A percentile compares a stretch with the other conserved stretches of the same genome.
phyloP scores from a whole-genome alignment of 2,797 vertebrate genomes.

The Chromis chromis region DNA sequence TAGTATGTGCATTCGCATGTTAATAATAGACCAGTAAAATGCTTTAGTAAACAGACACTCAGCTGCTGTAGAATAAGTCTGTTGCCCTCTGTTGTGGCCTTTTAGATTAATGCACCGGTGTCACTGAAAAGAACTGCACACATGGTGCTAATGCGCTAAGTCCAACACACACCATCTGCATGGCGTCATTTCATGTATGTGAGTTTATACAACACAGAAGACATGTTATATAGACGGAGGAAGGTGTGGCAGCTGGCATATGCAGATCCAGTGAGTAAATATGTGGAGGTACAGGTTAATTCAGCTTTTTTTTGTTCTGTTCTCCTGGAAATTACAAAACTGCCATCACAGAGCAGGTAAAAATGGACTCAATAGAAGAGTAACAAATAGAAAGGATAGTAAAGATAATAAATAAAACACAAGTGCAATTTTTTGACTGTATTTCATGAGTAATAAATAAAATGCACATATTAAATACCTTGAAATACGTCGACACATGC shows the following conservation, averaged over 20 bases:
- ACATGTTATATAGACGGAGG: neutral
- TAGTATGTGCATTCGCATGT: neutral
- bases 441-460: constrained; percentile 13
- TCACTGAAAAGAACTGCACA: neutral
- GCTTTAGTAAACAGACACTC: neutral
- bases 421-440: neutral
- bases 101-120: neutral
- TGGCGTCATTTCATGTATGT: neutral
- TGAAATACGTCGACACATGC: neutral
- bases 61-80: neutral
- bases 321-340: neutral
- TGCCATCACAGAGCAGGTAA: neutral
- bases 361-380: neutral
- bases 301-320: neutral
- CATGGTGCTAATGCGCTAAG: neutral
- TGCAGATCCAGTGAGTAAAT: neutral
- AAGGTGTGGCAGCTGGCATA: neutral
- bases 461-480: neutral
- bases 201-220: neutral
- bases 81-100: neutral
- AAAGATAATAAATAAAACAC: neutral
- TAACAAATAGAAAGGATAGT: neutral
- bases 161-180: neutral
- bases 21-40: neutral
- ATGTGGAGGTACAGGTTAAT: neutral